Conservation (phyloP, 2,797 vertebrate species). For the Microchirus variegatus region DNA sequence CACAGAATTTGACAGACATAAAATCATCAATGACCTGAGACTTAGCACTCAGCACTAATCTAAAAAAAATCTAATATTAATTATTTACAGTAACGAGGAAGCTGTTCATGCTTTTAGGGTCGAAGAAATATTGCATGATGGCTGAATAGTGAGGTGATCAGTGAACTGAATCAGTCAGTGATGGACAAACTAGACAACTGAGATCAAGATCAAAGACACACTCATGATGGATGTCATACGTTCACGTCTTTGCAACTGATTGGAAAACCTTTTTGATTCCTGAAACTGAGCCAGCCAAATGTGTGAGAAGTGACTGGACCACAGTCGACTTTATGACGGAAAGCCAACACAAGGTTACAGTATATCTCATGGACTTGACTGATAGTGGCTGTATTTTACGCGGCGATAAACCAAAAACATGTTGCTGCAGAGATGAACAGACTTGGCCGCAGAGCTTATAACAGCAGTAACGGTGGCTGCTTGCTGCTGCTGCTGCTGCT, state of each 20-base stretch:
- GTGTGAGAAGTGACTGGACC: not conserved
- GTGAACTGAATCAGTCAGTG: slow-evolving; percentile 5
- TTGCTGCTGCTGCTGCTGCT: slow-evolving; percentile 15
- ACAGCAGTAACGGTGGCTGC: slow-evolving; percentile 16
- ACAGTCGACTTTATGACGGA: not conserved
- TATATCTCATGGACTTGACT: not conserved
- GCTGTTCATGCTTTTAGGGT: too few relatives aligned
- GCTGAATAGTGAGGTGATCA: slow-evolving; percentile 16
- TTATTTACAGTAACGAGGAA: slow-evolving; percentile 47
- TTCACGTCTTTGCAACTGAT: not conserved
- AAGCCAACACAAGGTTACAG: not conserved
- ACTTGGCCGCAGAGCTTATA: slow-evolving; percentile 23
- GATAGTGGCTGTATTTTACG: not conserved
- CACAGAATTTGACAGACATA: too few relatives aligned
- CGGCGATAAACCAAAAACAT: not conserved
- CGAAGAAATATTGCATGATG: slow-evolving; percentile 30
- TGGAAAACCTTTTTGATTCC: too few relatives aligned
- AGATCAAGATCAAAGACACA: slow-evolving; percentile 1
- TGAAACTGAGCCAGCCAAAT: too few relatives aligned
- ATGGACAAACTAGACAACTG: slow-evolving; percentile 14
- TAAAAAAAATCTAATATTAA: too few relatives aligned
- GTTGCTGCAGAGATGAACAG: not conserved
- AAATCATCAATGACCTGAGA: too few relatives aligned
- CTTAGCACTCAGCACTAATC: too few relatives aligned
- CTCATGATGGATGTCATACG: not conserved